Evolutionary conservation across 2,888 invertebrate species (phyloP), one percentile per base, ranked within the genome.

Genomic region (Crioceris asparagi): DNA sequence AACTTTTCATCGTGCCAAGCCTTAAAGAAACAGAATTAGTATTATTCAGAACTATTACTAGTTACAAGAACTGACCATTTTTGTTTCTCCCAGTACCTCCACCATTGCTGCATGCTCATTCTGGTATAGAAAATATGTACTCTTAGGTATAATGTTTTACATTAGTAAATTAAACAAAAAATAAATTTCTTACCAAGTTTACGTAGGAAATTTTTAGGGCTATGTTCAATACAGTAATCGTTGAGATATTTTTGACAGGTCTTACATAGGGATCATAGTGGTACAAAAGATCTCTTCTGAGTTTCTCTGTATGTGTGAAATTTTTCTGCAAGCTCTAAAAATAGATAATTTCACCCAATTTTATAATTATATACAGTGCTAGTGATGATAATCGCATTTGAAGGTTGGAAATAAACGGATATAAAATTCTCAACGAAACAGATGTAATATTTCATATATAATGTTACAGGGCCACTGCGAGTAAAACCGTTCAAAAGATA

Each of bases 1-100:
- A 79, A 59, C 41, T 71, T 74, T 10, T 69, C 61, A 48, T 81
- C 81, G 1, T 54, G 61, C 82, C 82, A 82, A 43, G 59, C 64
- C 79, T 79, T 54, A 21, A 64, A 40, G 40, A 32, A 40, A 37
- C 11, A 14, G 2, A 12, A 25, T 11, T 25, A 3, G 6, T 6
- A 6, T 23, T 31, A 29, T 23, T n/a, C n/a, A 18, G 10, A 17
- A 35, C 1, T 32, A 15, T 12, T 15, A 17, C 21, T 7, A 21
- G 34, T 17, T 14, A n/a, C 21, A 3, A 15, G 11, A n/a, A 47
- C 54, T 62, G 59, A 70, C 70, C 61, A 72, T 43, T 39, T 59
- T 49, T 4, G 68, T 49, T 32, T 57, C 53, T 42, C 70, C 63
- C 14, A 62, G 55, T 8, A 68, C 40, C 21, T 55, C 48, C 26